Conservation (phyloP, 2,888 invertebrate genomes). For the Gandaritis pyraliata region DNA sequence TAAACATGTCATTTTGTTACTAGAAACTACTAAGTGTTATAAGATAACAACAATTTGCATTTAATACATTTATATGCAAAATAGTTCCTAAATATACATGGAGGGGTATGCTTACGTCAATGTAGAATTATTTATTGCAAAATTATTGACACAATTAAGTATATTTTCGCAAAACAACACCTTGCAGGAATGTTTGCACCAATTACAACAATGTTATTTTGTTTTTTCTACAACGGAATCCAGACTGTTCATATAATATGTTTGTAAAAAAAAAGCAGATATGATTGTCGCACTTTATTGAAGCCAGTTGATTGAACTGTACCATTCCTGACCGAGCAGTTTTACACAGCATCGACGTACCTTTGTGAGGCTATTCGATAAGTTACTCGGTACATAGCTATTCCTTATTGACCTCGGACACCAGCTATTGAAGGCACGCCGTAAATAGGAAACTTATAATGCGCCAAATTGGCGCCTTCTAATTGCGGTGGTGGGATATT, state of each 20-base stretch:
- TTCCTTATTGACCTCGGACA: constrained; percentile 16
- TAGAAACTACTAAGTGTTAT: constrained; percentile 7
- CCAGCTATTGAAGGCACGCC: neutral
- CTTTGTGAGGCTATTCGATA: neutral
- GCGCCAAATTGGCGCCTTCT: constrained; percentile 79
- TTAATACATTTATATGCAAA: constrained; percentile 39
- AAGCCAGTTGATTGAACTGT: neutral
- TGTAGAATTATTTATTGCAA: constrained; percentile 24
- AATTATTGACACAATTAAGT: constrained; percentile 17
- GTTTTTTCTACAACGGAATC: neutral
- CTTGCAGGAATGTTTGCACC: neutral
- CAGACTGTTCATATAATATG: neutral
- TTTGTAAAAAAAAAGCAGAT: neutral
- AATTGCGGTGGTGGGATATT: constrained; percentile 78
- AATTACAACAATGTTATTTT: constrained; percentile 1
- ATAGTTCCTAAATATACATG: constrained; percentile 27
- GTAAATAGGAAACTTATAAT: constrained; percentile 57
- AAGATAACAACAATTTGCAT: constrained; percentile 47
- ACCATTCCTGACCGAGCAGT: too few species aligned
- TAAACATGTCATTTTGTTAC: constrained; percentile 20
- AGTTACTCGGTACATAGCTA: constrained; percentile 1
- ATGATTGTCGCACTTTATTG: neutral
- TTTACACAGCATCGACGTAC: too few species aligned
- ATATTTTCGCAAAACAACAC: constrained; percentile 3
- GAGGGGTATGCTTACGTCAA: constrained; percentile 11